These are phyloP conservation scores for Mirza zaza DNA, from an alignment of 2,113 vertebrate genomes.

Conservation along the genomic window DNA sequence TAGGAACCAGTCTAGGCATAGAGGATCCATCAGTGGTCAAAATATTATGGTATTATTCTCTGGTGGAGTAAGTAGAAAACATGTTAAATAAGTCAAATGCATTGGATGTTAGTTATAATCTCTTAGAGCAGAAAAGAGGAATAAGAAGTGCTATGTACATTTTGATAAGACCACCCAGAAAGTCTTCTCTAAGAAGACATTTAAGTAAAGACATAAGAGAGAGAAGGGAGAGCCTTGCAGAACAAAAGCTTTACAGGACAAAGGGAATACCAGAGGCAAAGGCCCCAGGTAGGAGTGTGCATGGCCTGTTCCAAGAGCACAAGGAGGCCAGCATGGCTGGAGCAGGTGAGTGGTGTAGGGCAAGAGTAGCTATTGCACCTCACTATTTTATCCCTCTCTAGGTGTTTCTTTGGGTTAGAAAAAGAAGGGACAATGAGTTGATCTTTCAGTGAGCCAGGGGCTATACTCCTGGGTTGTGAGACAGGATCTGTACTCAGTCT, in stretches of 20 bases:
- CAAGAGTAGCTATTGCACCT: background rate
- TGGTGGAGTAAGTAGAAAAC: background rate
- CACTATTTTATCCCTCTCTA: background rate
- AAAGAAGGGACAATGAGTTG: background rate
- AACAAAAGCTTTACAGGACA: background rate
- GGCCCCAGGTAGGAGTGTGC: background rate
- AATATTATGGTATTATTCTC: background rate
- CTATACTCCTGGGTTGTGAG: background rate
- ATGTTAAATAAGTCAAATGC: background rate
- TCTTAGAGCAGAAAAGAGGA: background rate
- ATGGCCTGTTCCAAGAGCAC: background rate
- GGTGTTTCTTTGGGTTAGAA: background rate
- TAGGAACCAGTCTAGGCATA: background rate
- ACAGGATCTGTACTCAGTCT: no score
- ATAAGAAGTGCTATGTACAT: background rate
- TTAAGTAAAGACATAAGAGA: background rate
- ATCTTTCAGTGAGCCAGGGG: background rate
- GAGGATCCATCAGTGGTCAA: background rate
- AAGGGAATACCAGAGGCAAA: background rate
- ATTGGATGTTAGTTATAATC: background rate
- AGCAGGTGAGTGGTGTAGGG: accelerated
- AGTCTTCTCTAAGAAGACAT: background rate
- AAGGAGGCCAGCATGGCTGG: background rate
- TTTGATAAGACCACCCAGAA: background rate
- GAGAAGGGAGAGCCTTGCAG: background rate